Base-by-base conservation (phyloP, 2,113 vertebrate genomes). In the Sinocyclocheilus maitianheensis region DNA sequence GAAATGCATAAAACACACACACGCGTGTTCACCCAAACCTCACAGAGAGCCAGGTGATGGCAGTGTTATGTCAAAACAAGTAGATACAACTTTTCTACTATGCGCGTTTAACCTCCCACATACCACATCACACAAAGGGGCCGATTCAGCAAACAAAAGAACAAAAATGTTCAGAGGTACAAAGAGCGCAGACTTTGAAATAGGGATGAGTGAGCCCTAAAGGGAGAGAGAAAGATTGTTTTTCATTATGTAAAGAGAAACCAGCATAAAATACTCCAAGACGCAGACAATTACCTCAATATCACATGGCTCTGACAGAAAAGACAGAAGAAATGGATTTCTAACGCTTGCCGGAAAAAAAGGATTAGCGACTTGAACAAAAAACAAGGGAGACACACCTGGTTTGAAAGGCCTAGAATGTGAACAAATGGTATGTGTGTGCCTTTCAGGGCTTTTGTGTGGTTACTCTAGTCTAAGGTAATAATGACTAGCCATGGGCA, bases 361-460 rank as follows among this genome's bases (percentile, higher is more conserved):
- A 85, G 89, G 89, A 92, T 93, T 91, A 91, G 90, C 91, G 89
- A 88, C 86, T 91, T 87, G 79, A 88, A 89, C 86, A 87, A 86
- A 84, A 55, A 87, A 72, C 75, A 60, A 72, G 0, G 67, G 81
- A 71, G 83, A 85, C 86, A 91, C 92, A 94, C 92, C 92, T 94
- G 92, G 62, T 86, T 78, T 80, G 62, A 30, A 43, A 60, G 46
- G 20, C 22, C 22, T 40, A 58, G 30, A 34, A 43, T 74, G 82
- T 8, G 7, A 74, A 84, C 82, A 84, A 84, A 84, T 60, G 69
- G 72, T 51, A 79, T 74, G 40, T 88, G 81, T 86, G 72, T 85
- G 74, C 2, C 10, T 86, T 71, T 76, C 11, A 22, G 77, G 53
- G 55, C 62, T 53, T 81, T 87, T 78, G 69, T 85, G 79, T 77